These are phyloP conservation scores for Tenualosa thibaudeaui DNA, from an alignment of 2,797 vertebrate genomes.

Conservation along the genomic window DNA sequence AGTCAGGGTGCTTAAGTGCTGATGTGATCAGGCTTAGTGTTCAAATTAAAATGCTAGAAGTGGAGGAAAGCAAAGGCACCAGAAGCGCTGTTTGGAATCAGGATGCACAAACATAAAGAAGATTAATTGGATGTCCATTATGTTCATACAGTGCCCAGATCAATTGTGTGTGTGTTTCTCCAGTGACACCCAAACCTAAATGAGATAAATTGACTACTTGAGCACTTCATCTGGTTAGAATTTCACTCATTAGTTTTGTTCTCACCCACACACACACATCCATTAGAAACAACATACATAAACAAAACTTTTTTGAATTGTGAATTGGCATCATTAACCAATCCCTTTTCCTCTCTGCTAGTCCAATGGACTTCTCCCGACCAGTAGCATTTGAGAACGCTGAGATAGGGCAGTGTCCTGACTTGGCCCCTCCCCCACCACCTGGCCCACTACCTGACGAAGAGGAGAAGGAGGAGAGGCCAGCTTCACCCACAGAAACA, in stretches of 20 bases:
- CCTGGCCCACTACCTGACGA: constrained; percentile 53
- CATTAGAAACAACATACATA: background rate
- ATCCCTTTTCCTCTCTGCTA: constrained; percentile 55
- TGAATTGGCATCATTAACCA: background rate
- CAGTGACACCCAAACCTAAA: background rate
- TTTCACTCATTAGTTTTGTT: background rate
- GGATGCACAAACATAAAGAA: background rate
- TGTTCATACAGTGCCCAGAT: background rate
- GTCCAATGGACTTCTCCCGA: constrained; percentile 92
- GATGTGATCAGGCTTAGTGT: background rate
- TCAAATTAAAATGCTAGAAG: background rate
- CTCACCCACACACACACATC: background rate
- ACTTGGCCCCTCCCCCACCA: constrained; percentile 66
- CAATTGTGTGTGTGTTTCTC: background rate
- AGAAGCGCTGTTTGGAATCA: background rate
- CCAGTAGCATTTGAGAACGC: constrained; percentile 91
- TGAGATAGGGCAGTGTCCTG: constrained; percentile 88
- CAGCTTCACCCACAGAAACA: constrained; percentile 28
- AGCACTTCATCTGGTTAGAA: background rate
- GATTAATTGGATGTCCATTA: background rate
- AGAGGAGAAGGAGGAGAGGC: constrained; percentile 49
- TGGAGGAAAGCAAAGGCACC: background rate
- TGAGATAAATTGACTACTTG: background rate
- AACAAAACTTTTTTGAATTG: background rate
- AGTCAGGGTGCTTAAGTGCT: background rate